Evolutionary conservation across 2,113 vertebrate species (phyloP).

Genomic region (Clarias magur): DNA sequence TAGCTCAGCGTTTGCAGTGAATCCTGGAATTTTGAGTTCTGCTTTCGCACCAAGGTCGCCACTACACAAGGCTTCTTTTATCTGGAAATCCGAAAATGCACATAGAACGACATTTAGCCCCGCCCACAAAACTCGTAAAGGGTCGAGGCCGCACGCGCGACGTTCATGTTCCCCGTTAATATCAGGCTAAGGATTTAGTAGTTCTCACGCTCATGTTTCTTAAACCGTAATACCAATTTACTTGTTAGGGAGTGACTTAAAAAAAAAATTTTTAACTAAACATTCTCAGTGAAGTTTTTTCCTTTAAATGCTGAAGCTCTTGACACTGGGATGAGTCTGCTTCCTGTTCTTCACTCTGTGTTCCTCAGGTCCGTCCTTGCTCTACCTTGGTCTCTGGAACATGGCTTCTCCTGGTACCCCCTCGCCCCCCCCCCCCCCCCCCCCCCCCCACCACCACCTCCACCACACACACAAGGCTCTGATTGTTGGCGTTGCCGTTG

Average conservation of each 20-base stretch:
- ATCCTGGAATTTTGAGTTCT: neutral
- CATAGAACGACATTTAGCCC: neutral
- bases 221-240: too few relatives aligned
- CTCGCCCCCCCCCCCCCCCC: neutral
- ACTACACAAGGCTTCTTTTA: neutral
- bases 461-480: conserved; percentile 56
- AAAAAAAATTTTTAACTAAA: too few relatives aligned
- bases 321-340: conserved; percentile 24
- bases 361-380: conserved; percentile 34
- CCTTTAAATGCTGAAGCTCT: neutral
- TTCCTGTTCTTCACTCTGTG: conserved; percentile 15
- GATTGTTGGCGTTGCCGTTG: conserved; percentile 65
- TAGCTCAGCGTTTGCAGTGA: neutral
- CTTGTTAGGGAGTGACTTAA: too few relatives aligned
- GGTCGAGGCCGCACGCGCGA: too few relatives aligned
- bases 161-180: too few relatives aligned
- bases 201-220: too few relatives aligned
- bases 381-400: conserved; percentile 57
- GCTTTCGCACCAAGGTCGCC: neutral
- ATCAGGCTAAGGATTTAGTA: too few relatives aligned
- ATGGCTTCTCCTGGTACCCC: conserved; percentile 46
- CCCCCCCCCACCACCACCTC: too few relatives aligned
- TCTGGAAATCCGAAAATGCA: neutral
- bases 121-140: neutral
- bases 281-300: too few relatives aligned